These are phyloP conservation scores for Ancistrus triradiatus DNA, from an alignment of 2,113 vertebrate genomes.

Conservation along the genomic window DNA sequence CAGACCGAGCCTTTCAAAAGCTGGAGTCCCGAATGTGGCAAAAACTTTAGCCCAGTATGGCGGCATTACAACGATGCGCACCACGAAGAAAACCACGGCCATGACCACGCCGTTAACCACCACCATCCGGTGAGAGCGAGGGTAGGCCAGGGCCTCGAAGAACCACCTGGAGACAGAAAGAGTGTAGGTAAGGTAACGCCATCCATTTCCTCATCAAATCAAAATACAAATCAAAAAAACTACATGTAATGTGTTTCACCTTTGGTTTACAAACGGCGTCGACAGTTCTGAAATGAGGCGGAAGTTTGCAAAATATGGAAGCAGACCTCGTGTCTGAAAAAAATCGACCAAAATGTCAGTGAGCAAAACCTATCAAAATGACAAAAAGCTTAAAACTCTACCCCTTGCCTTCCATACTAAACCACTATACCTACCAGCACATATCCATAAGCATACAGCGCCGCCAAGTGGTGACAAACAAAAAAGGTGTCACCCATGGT, in stretches of 20 bases:
- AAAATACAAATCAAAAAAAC: too few relatives aligned
- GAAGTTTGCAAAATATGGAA: slow-evolving; percentile 76
- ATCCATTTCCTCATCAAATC: too few relatives aligned
- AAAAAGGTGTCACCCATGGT: slow-evolving; percentile 76
- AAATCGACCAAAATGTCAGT: neutral
- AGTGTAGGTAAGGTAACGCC: neutral
- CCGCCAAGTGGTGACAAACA: slow-evolving; percentile 76
- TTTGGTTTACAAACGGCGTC: slow-evolving; percentile 78
- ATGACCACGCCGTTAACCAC: slow-evolving; percentile 70
- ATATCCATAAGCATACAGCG: slow-evolving; percentile 77
- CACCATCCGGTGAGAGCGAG: slow-evolving; percentile 65
- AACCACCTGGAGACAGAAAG: slow-evolving; percentile 66
- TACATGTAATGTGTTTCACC: slow-evolving; percentile 50
- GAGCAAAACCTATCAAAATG: neutral
- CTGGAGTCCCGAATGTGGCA: slow-evolving; percentile 68
- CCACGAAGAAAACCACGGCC: slow-evolving; percentile 71
- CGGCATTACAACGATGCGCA: slow-evolving; percentile 74
- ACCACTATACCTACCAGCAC: slow-evolving; percentile 70
- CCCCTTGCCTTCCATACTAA: neutral
- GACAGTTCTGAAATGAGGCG: slow-evolving; percentile 76
- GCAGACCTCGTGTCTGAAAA: slow-evolving; percentile 66
- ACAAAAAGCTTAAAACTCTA: too few relatives aligned
- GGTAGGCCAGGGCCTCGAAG: slow-evolving; percentile 65
- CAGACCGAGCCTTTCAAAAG: slow-evolving; percentile 66
- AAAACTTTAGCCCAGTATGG: slow-evolving; percentile 75